Base-by-base conservation (phyloP, 2,888 invertebrate species). In the Drosophila heteroneura region DNA sequence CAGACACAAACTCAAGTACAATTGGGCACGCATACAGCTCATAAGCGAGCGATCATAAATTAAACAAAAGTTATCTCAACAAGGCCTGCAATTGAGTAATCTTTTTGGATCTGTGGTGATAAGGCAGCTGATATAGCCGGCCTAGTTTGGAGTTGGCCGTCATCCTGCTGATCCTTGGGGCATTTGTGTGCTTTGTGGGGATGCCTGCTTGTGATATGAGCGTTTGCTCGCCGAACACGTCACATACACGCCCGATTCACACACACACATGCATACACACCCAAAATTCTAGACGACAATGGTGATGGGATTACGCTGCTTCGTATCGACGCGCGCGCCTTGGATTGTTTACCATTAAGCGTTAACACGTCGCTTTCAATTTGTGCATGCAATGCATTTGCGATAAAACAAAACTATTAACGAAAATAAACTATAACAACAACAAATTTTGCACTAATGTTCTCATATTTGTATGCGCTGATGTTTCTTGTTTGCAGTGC, bases 371-470 rank as follows among this genome's bases (percentile, higher is more conserved):
- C 73, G 69, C 69, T 70, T 67, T 74, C 47, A 39, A 63, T 32
- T 70, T 70, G 49, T 79, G 75, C 89, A 90, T 74, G 70, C 58
- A 79, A 81, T 83, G 84, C 91, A 85, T 90, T 90, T 89, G 89
- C 76, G 69, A 32, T 41, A 28, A 49, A 52, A 69, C 69, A 76
- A 57, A 72, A 83, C 73, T 79, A 74, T 60, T 81, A 72, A 84
- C 37, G 84, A 83, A 72, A 67, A 80, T 73, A 83, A 79, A 82
- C 83, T 79, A 82, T 90, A 91, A 86, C 91, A 86, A 85, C 90
- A 85, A 86, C 87, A 86, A 80, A 86, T 86, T 86, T 86, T 90
- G 91, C 89, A 89, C 85, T 86, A 86, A 86, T 83, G 75, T 83
- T 89, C 89, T 88, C 84, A 86, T 83, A 76, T 83, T 88, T 84